Evolutionary conservation across 2,113 vertebrate species (phyloP), one percentile per base, ranked within the genome.

Genomic region (Toxotes jaculatrix): DNA sequence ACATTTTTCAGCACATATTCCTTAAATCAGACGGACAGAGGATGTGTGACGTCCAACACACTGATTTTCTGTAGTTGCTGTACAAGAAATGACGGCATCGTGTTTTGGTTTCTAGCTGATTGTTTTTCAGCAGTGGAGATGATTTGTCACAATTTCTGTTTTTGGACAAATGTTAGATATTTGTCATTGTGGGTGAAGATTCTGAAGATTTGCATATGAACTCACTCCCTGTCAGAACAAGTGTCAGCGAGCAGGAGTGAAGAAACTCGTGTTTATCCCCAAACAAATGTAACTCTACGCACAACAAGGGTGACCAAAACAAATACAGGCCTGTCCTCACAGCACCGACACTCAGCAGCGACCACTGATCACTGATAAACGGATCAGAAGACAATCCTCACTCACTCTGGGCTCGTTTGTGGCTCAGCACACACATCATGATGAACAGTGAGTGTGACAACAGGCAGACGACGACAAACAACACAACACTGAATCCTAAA

Each of bases 231-330:
- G 43, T 60, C 2, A 61, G 68, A 84, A 64, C 59, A 27, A 53
- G 51, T 60, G 11, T 74, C 60, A 77, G 43, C 66, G 32, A 60
- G 21, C n/a, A 59, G 16, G 42, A 51, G 27, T 38, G 17, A 42
- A 74, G 32, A 47, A 38, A 60, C 1, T 13, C n/a, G 40, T 74
- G 40, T 91, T 88, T 87, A 88, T 53, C 82, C 77, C 31, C 55
- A n/a, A 87, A 87, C 80, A 78, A 82, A 82, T 77, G 80, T 87
- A 87, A 74, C 61, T 57, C 40, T 51, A 73, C 74, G 83, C 63
- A 84, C 70, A 88, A 84, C 80, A 88, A 79, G 77, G 72, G 21
- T 83, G 80, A 87, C 82, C 62, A 73, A 80, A 76, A 78, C 80
- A 92, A 89, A 88, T 77, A 71, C 47, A 67, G 77, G 77, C 38